Evolutionary conservation across 92 coral and sea anemone species (phyloP).

Genomic region (Epizoanthus scotinus): DNA sequence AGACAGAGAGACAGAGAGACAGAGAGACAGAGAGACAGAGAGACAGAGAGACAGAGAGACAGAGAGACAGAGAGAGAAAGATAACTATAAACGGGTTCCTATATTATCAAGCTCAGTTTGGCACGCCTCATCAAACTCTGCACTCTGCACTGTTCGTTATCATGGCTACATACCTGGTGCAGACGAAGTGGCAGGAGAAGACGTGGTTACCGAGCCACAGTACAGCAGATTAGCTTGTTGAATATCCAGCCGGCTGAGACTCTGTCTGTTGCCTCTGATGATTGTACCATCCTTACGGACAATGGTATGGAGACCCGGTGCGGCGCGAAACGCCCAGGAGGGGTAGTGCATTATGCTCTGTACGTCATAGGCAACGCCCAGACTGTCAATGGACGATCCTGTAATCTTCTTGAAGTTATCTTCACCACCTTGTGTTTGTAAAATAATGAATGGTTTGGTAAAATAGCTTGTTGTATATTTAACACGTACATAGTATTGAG

Average conservation of each 20-base stretch:
- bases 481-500: not conserved
- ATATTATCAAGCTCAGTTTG: too few relatives aligned
- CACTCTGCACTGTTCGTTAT: not conserved
- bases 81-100: too few relatives aligned
- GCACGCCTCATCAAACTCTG: too few relatives aligned
- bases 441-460: not conserved
- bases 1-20: too few relatives aligned
- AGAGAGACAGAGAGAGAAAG: too few relatives aligned
- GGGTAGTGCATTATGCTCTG: constrained; percentile 39
- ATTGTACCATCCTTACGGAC: constrained; percentile 26
- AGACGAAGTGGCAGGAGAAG: constrained; percentile 14
- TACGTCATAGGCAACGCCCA: constrained; percentile 23
- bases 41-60: too few relatives aligned
- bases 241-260: constrained; percentile 28
- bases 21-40: too few relatives aligned
- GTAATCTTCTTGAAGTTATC: constrained; percentile 36
- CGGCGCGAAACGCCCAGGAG: constrained; percentile 39
- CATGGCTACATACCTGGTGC: constrained; percentile 11
- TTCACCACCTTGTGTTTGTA: constrained; percentile 20
- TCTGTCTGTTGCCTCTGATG: constrained; percentile 27
- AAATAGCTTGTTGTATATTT: not conserved
- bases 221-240: constrained; percentile 32
- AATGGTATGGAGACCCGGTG: constrained; percentile 29
- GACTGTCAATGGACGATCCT: constrained; percentile 17
- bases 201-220: constrained; percentile 20